Evolutionary conservation across 2,888 invertebrate genomes (phyloP).

Genomic region (Campopleginae sp.): DNA sequence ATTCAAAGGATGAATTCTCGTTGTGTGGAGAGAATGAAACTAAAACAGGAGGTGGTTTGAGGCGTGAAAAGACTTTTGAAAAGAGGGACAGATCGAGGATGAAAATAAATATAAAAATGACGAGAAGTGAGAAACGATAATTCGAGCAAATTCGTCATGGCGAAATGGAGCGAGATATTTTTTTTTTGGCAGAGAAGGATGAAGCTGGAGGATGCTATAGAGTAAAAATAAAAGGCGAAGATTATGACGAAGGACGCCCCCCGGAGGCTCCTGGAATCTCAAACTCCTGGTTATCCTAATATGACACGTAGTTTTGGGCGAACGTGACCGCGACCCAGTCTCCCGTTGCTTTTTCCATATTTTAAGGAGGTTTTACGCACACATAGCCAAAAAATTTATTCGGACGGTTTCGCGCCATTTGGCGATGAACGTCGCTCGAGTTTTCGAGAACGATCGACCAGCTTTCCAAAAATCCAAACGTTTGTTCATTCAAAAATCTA

Average conservation of each 20-base stretch:
- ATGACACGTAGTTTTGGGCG: conserved; percentile 60
- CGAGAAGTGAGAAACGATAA: conserved; percentile 46
- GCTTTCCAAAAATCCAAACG: neutral
- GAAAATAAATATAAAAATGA: conserved; percentile 41
- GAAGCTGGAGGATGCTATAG: neutral
- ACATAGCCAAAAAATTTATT: neutral
- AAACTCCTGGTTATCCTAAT: conserved; percentile 67
- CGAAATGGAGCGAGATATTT: conserved; percentile 33
- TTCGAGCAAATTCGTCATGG: conserved; percentile 47
- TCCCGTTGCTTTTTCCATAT: conserved; percentile 44
- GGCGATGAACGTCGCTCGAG: neutral
- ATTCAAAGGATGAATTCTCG: neutral
- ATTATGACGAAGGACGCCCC: conserved; percentile 34
- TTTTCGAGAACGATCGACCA: neutral
- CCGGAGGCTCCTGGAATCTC: conserved; percentile 42
- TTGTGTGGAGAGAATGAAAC: neutral
- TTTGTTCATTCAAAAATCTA: no score
- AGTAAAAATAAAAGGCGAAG: conserved; percentile 5
- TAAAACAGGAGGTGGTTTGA: conserved; percentile 2
- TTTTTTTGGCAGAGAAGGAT: neutral
- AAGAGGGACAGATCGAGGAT: conserved; percentile 23
- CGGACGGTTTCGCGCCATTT: neutral
- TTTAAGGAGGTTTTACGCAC: conserved; percentile 3
- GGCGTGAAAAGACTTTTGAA: conserved; percentile 50
- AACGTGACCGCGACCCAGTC: conserved; percentile 46